Conservation (phyloP, 2,797 vertebrate species). For the Takifugu rubripes region DNA sequence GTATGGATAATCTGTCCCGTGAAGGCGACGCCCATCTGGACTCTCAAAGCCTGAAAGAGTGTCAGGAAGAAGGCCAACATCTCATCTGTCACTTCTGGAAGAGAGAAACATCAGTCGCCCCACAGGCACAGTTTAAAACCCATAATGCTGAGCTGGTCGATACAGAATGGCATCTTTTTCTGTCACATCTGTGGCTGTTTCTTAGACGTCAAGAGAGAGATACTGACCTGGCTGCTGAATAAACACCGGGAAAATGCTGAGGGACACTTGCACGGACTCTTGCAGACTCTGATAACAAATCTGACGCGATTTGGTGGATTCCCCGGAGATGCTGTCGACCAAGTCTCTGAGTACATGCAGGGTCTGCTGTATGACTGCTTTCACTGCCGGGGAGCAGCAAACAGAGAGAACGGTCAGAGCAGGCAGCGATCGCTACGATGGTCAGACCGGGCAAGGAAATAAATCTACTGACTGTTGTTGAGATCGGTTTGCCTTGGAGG, state of each 20-base stretch:
- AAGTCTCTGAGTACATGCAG: conserved; percentile 89
- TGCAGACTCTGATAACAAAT: conserved; percentile 98
- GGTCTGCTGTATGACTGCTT: conserved; percentile 89
- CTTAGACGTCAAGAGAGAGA: background rate
- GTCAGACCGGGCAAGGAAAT: background rate
- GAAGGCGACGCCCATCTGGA: conserved; percentile 97
- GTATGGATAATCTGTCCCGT: conserved; percentile 98
- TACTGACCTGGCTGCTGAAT: conserved; percentile 94
- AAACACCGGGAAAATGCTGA: conserved; percentile 92
- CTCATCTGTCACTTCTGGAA: conserved; percentile 91
- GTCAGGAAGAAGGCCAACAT: conserved; percentile 98
- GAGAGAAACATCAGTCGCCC: conserved; percentile 12
- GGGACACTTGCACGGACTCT: conserved; percentile 95
- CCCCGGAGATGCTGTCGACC: conserved; percentile 91
- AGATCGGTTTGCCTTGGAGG: conserved; percentile 58
- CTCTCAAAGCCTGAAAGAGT: conserved; percentile 92
- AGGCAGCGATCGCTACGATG: background rate
- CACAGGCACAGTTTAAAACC: background rate
- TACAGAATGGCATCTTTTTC: background rate
- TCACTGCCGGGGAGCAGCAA: conserved; percentile 71
- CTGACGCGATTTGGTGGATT: conserved; percentile 96
- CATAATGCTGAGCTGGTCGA: background rate
- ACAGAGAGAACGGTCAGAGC: background rate
- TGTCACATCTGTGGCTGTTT: background rate
- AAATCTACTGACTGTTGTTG: conserved; percentile 52